Conservation (phyloP, 2,797 vertebrate genomes). For the Anableps anableps region DNA sequence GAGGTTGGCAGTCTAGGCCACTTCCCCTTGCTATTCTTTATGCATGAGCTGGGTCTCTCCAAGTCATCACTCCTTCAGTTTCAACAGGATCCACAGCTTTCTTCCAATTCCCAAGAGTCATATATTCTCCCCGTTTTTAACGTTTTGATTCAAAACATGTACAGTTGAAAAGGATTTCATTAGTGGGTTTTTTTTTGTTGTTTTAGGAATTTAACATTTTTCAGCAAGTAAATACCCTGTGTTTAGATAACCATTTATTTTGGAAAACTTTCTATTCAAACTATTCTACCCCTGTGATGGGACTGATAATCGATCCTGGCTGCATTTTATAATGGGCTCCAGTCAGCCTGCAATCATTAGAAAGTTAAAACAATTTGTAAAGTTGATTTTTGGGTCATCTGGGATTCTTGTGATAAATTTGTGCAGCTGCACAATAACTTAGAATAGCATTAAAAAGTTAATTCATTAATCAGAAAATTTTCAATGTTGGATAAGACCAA, state of each 20-base stretch:
- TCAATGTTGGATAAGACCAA: not conserved
- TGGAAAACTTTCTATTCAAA: no score
- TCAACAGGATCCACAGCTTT: constrained; percentile 41
- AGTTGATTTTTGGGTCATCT: not conserved
- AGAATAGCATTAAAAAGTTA: not conserved
- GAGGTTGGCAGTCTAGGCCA: constrained; percentile 54
- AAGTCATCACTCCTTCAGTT: constrained; percentile 54
- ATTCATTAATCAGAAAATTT: not conserved
- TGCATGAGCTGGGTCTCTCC: constrained; percentile 72
- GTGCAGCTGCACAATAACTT: not conserved
- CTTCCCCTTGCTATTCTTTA: constrained; percentile 73
- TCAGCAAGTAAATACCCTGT: not conserved
- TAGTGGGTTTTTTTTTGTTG: not conserved
- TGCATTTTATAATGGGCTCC: not conserved
- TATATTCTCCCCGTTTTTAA: not conserved
- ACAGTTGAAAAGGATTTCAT: not conserved
- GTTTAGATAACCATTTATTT: not conserved
- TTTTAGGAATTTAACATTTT: not conserved
- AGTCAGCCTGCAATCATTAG: not conserved
- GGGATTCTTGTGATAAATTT: not conserved
- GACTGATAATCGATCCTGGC: not conserved
- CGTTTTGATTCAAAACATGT: not conserved
- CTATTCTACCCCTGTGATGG: not conserved
- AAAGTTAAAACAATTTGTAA: not conserved
- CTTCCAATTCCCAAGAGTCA: constrained; percentile 23